Evolutionary conservation across 2,888 invertebrate species (phyloP).

Genomic region (Lasioglossum pauxillum): DNA sequence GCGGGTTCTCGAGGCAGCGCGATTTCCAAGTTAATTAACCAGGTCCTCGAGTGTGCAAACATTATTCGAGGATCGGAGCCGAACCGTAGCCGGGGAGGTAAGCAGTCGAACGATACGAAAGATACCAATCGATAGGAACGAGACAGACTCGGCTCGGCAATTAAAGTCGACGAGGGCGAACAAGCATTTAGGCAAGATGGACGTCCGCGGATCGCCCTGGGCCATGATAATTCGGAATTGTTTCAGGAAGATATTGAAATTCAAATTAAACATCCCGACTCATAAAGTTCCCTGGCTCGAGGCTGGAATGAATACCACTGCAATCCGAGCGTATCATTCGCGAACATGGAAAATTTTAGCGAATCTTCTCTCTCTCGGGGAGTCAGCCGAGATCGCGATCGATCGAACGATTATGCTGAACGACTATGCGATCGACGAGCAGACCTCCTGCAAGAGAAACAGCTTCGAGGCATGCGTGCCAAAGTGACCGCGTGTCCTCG

Average conservation of each 20-base stretch:
- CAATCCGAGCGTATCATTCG: conserved; percentile 22
- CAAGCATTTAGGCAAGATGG: conserved; percentile 30
- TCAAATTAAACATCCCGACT: conserved; percentile 51
- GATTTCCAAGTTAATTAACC: conserved; percentile 24
- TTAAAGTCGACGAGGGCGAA: conserved; percentile 41
- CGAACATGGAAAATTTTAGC: conserved; percentile 13
- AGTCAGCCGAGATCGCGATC: background rate
- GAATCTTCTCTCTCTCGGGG: background rate
- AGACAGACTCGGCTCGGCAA: conserved; percentile 23
- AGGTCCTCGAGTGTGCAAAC: background rate
- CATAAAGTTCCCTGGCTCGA: conserved; percentile 22
- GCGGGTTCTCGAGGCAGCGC: background rate
- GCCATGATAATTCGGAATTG: conserved; percentile 49
- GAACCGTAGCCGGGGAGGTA: background rate
- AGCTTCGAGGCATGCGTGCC: background rate
- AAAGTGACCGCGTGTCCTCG: background rate
- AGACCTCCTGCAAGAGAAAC: background rate
- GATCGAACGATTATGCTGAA: background rate
- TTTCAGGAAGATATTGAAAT: conserved; percentile 54
- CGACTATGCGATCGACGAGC: background rate
- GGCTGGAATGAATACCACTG: background rate
- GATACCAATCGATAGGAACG: conserved; percentile 13
- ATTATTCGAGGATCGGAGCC: background rate
- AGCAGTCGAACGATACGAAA: background rate
- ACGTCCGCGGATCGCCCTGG: conserved; percentile 19